Conservation (phyloP, 2,888 invertebrate species). For the Lithophane semibrunnea region DNA sequence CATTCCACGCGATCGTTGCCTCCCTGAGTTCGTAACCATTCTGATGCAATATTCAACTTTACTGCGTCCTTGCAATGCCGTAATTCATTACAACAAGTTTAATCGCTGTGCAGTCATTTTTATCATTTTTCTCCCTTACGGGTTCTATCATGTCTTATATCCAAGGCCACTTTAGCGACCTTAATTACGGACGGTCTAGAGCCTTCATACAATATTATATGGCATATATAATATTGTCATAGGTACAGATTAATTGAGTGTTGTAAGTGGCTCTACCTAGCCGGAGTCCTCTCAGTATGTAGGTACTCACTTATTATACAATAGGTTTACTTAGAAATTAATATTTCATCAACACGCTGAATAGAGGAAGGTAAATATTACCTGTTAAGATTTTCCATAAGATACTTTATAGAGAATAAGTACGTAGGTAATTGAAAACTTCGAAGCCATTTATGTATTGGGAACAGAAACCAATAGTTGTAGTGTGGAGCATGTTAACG, state of each 20-base stretch:
- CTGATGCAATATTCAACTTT: conserved; percentile 91
- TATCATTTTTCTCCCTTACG: conserved; percentile 83
- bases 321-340: conserved; percentile 3
- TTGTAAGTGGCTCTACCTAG: conserved; percentile 35
- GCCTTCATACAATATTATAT: conserved; percentile 58
- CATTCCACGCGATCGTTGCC: conserved; percentile 89
- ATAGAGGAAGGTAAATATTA: neutral
- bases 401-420: neutral
- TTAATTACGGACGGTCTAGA: conserved; percentile 81
- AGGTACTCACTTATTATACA: no score
- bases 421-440: conserved; percentile 1
- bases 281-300: conserved; percentile 2
- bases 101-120: conserved; percentile 85
- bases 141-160: conserved; percentile 78
- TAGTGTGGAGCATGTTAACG: conserved; percentile 81
- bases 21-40: conserved; percentile 84
- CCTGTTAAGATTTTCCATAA: neutral
- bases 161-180: conserved; percentile 86
- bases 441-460: conserved; percentile 68
- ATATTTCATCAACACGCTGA: neutral
- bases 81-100: conserved; percentile 89
- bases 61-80: conserved; percentile 91
- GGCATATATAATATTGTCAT: conserved; percentile 69
- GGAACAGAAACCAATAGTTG: conserved; percentile 75
- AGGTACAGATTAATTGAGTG: conserved; percentile 70